phyloP scores from a whole-genome alignment of 1,140 invertebrate species.

The Diachasmimorpha longicaudata region DNA sequence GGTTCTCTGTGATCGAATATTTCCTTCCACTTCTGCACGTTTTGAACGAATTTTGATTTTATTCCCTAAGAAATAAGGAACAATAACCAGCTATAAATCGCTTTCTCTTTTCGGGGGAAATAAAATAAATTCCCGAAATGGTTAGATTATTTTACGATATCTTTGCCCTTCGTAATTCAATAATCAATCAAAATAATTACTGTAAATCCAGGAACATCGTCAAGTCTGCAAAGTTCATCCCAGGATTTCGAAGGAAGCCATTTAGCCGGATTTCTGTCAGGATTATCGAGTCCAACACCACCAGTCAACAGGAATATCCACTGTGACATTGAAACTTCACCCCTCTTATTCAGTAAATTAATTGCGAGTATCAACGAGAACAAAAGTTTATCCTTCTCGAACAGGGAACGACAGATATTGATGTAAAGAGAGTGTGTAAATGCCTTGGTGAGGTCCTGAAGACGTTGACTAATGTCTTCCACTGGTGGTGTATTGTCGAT shows the following conservation, averaged over 20 bases:
- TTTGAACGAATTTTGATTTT: slow-evolving; percentile 65
- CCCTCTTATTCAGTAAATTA: slow-evolving; percentile 82
- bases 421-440: slow-evolving; percentile 92
- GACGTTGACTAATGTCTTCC: slow-evolving; percentile 76
- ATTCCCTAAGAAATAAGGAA: slow-evolving; percentile 66
- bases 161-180: too few species aligned
- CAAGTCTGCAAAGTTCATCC: slow-evolving; percentile 82
- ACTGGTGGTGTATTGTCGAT: slow-evolving; percentile 92
- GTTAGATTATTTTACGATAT: too few species aligned
- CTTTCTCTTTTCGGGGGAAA: slow-evolving; percentile 50
- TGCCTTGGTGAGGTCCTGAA: slow-evolving; percentile 77
- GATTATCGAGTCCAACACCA: slow-evolving; percentile 82
- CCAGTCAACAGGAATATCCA: slow-evolving; percentile 92
- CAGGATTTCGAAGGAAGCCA: slow-evolving; percentile 83
- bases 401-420: slow-evolving; percentile 93
- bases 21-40: slow-evolving; percentile 74
- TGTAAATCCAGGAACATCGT: slow-evolving; percentile 66
- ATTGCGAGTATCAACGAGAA: slow-evolving; percentile 88
- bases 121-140: too few species aligned
- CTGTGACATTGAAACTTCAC: slow-evolving; percentile 73
- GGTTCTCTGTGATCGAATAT: slow-evolving; percentile 78
- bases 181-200: slow-evolving; percentile 33
- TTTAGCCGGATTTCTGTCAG: slow-evolving; percentile 71
- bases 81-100: slow-evolving; percentile 40
- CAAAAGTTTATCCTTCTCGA: slow-evolving; percentile 93